These are phyloP conservation scores for Tragelaphus buxtoni DNA, from an alignment of 2,113 vertebrate species.

Conservation along the genomic window DNA sequence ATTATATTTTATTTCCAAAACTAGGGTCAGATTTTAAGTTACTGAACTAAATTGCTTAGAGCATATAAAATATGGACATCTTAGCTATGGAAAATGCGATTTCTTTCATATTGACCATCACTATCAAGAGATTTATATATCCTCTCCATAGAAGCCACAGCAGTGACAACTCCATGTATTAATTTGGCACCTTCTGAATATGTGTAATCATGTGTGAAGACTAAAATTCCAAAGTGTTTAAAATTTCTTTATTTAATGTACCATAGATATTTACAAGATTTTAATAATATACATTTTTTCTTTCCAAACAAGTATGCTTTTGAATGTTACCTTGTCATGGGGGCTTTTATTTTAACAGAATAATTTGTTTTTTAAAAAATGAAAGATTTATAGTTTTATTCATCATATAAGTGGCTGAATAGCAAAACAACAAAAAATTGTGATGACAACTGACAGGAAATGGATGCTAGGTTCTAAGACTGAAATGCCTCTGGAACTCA, in stretches of 20 bases:
- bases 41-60: neutral
- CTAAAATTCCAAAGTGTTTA: constrained; percentile 61
- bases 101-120: neutral
- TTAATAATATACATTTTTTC: constrained; percentile 50
- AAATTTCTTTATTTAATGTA: constrained; percentile 64
- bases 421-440: constrained; percentile 49
- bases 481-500: constrained; percentile 72
- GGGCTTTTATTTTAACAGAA: constrained; percentile 31
- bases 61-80: constrained; percentile 32
- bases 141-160: neutral
- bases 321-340: neutral
- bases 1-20: constrained; percentile 1
- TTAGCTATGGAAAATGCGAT: neutral
- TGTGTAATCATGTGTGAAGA: constrained; percentile 18
- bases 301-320: constrained; percentile 34
- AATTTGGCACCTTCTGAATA: neutral
- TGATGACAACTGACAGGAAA: constrained; percentile 3
- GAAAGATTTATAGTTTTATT: neutral
- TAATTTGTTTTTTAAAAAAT: constrained; percentile 48
- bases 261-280: constrained; percentile 56
- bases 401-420: neutral
- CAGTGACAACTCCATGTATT: neutral
- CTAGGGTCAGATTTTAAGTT: neutral
- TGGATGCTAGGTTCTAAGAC: neutral
- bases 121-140: neutral